These are phyloP conservation scores for Pedetes capensis DNA, from an alignment of 2,113 vertebrate genomes.

Conservation along the genomic window DNA sequence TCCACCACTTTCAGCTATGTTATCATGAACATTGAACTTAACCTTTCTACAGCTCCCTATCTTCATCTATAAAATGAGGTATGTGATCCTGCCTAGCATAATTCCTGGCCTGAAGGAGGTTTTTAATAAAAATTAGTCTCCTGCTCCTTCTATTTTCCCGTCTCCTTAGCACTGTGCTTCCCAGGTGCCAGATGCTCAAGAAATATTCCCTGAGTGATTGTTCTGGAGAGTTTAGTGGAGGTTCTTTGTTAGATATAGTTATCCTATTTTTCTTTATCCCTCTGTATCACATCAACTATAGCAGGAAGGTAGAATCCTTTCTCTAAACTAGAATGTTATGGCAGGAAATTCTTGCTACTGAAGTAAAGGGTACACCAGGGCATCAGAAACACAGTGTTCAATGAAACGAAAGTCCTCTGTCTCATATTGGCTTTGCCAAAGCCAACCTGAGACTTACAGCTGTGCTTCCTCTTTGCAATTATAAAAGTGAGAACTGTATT, in stretches of 20 bases:
- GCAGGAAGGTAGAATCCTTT: neutral
- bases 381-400: neutral
- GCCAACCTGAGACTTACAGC: neutral
- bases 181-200: neutral
- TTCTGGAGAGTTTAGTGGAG: neutral
- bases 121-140: neutral
- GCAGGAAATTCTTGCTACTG: neutral
- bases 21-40: neutral
- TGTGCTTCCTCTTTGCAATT: conserved; percentile 9
- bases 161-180: neutral
- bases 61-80: neutral
- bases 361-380: neutral
- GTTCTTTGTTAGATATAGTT: neutral
- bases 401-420: neutral
- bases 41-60: neutral
- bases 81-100: neutral
- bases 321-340: neutral
- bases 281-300: neutral
- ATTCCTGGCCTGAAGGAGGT: neutral
- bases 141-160: neutral
- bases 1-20: neutral
- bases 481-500: conserved; percentile 36
- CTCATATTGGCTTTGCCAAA: neutral
- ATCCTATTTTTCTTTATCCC: neutral
- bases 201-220: neutral